Evolutionary conservation across 1,140 invertebrate species (phyloP).

Genomic region (Bombus fervidus): DNA sequence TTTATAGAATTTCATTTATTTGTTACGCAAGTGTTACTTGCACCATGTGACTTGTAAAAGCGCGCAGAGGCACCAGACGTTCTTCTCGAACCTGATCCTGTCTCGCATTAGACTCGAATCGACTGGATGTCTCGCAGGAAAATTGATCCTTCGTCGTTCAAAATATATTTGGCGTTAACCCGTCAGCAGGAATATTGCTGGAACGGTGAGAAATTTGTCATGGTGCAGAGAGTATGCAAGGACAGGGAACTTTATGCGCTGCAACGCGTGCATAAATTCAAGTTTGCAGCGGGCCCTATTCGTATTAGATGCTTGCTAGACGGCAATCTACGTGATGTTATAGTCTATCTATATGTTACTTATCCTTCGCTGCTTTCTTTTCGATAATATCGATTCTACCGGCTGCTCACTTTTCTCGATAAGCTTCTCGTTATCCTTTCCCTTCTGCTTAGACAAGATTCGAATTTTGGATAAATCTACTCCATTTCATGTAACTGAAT

Average conservation of each 20-base stretch:
- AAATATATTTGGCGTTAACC: constrained; percentile 61
- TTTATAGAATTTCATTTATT: too few relatives aligned
- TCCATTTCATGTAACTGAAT: too few relatives aligned
- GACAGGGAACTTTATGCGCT: constrained; percentile 61
- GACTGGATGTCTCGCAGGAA: constrained; percentile 15
- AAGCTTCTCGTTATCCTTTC: background rate
- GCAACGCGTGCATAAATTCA: constrained; percentile 65
- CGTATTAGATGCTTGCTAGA: constrained; percentile 61
- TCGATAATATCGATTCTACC: constrained; percentile 58
- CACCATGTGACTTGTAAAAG: too few relatives aligned
- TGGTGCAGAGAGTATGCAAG: constrained; percentile 45
- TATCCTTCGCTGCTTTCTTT: constrained; percentile 51
- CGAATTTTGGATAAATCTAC: background rate
- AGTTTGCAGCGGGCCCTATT: constrained; percentile 61
- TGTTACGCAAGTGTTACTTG: too few relatives aligned
- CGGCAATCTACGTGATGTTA: constrained; percentile 49
- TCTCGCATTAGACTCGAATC: background rate
- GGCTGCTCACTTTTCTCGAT: background rate
- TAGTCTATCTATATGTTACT: constrained; percentile 48
- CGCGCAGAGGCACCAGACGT: background rate
- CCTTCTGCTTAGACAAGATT: too few relatives aligned
- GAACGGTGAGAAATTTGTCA: constrained; percentile 66
- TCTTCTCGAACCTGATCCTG: background rate
- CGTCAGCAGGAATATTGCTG: constrained; percentile 61
- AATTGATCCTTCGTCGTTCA: constrained; percentile 20